phyloP scores from a whole-genome alignment of 2,888 invertebrate genomes.

The Drosophila hawaiiensis region DNA sequence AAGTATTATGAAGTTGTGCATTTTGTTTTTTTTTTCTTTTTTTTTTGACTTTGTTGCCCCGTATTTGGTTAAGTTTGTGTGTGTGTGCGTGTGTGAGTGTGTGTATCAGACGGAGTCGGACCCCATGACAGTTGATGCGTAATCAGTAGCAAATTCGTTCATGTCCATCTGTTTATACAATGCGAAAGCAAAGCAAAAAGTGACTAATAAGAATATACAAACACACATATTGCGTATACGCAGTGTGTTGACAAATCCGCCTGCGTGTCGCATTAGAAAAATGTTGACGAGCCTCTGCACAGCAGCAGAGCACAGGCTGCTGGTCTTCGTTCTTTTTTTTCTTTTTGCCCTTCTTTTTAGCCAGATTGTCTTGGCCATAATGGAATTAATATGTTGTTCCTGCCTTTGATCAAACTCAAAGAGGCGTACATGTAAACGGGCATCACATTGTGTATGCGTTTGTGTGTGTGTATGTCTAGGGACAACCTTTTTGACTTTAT shows the following conservation, averaged over 20 bases:
- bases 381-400: constrained; percentile 70
- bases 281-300: constrained; percentile 19
- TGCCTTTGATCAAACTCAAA: constrained; percentile 71
- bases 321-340: constrained; percentile 5
- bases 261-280: constrained; percentile 68
- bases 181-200: constrained; percentile 46
- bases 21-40: neutral
- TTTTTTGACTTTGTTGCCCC: constrained; percentile 27
- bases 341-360: constrained; percentile 34
- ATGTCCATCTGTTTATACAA: constrained; percentile 54
- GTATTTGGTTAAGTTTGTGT: constrained; percentile 50
- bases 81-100: constrained; percentile 10
- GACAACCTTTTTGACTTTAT: constrained; percentile 32
- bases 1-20: constrained; percentile 46
- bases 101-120: neutral
- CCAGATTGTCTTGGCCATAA: constrained; percentile 70
- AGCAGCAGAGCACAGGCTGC: constrained; percentile 18
- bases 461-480: neutral
- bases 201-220: constrained; percentile 3
- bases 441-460: neutral
- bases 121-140: constrained; percentile 68
- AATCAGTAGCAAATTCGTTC: constrained; percentile 71
- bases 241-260: constrained; percentile 75
- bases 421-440: constrained; percentile 32
- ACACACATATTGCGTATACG: constrained; percentile 49